Evolutionary conservation across 1,140 invertebrate species (phyloP).

Genomic region (Megathymus violae): DNA sequence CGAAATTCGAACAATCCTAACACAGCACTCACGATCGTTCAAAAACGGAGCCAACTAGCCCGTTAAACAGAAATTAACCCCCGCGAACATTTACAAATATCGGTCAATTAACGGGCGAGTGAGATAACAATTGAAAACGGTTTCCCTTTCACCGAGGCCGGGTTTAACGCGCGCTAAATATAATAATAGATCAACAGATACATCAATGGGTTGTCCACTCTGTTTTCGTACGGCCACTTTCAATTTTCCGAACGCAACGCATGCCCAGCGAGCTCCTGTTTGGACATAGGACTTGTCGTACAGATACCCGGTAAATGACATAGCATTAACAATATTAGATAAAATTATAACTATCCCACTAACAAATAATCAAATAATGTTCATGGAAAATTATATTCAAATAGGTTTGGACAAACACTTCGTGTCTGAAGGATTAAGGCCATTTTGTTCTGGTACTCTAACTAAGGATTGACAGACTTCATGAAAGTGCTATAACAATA

Average conservation of each 20-base stretch:
- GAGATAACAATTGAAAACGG: slow-evolving; percentile 80
- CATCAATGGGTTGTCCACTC: slow-evolving; percentile 66
- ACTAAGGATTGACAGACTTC: too few species aligned
- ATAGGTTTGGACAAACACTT: too few species aligned
- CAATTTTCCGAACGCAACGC: slow-evolving; percentile 62
- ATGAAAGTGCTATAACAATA: too few species aligned
- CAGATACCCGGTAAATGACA: background rate
- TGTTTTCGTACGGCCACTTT: slow-evolving; percentile 70
- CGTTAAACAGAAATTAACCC: slow-evolving; percentile 73
- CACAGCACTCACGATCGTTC: slow-evolving; percentile 21
- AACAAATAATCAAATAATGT: too few species aligned
- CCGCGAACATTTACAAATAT: slow-evolving; percentile 75
- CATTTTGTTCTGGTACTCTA: too few species aligned
- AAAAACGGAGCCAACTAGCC: slow-evolving; percentile 40
- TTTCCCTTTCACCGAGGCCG: slow-evolving; percentile 73
- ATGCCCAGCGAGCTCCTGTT: slow-evolving; percentile 29
- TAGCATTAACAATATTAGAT: too few species aligned
- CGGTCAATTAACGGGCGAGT: slow-evolving; percentile 76
- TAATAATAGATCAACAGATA: slow-evolving; percentile 78
- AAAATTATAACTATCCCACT: too few species aligned
- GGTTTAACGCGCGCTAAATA: slow-evolving; percentile 71
- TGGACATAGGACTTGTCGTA: slow-evolving; percentile 4
- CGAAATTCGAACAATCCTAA: slow-evolving; percentile 39
- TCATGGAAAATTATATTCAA: too few species aligned
- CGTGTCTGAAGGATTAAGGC: too few species aligned